Evolutionary conservation across 2,888 invertebrate genomes (phyloP).

Genomic region (Euzetes globulus): DNA sequence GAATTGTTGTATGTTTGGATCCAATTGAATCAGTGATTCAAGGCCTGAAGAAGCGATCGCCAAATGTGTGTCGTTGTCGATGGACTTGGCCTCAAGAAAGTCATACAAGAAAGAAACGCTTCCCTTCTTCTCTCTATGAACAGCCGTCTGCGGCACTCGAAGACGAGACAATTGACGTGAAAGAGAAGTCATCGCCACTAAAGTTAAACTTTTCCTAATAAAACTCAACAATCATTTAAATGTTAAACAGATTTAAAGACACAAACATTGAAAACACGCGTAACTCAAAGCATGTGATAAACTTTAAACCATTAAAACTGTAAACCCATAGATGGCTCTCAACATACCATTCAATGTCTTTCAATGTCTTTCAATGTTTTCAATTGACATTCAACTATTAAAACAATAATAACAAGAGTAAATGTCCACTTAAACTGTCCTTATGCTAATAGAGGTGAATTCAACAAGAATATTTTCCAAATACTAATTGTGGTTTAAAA

Average conservation of each 20-base stretch:
- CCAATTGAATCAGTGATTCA: slow-evolving; percentile 67
- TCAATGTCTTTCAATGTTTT: no score
- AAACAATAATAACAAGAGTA: no score
- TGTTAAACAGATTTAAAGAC: background rate
- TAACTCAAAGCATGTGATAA: no score
- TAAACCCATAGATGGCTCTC: no score
- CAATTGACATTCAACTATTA: no score
- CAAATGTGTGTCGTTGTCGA: slow-evolving; percentile 74
- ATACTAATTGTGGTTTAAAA: background rate
- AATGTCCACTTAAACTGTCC: no score
- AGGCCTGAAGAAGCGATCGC: slow-evolving; percentile 77
- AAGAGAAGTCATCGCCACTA: slow-evolving; percentile 48
- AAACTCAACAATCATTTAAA: background rate
- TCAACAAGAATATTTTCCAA: no score
- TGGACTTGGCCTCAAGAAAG: slow-evolving; percentile 75
- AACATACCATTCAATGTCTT: no score
- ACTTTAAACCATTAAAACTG: no score
- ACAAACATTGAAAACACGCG: no score
- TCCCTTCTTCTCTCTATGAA: slow-evolving; percentile 60
- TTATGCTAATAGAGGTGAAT: no score
- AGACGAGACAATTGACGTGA: slow-evolving; percentile 69
- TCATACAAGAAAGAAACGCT: slow-evolving; percentile 79
- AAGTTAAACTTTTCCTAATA: no score
- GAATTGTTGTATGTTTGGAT: slow-evolving; percentile 64
- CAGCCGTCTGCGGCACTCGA: slow-evolving; percentile 64